Evolutionary conservation across 1,140 invertebrate genomes (phyloP).

Genomic region (Melanaphis sacchari): DNA sequence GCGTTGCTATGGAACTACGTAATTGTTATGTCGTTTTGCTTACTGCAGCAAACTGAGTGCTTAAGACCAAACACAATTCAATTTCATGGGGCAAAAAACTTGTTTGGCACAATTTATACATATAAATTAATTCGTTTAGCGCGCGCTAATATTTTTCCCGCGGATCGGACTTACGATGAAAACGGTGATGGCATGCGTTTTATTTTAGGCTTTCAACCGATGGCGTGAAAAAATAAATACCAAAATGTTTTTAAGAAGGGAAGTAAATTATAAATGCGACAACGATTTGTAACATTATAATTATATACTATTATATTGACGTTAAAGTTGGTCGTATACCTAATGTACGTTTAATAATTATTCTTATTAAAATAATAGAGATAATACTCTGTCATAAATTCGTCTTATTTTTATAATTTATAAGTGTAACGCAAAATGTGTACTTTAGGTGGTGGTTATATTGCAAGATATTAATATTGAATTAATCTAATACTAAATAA

Average conservation of each 20-base stretch:
- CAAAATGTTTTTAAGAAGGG: neutral
- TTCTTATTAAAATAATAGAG: neutral
- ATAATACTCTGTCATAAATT: neutral
- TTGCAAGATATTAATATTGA: neutral
- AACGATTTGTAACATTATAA: too few species aligned
- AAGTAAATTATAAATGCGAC: neutral
- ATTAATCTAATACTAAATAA: neutral
- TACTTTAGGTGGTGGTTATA: neutral
- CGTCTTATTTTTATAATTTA: neutral
- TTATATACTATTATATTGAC: neutral
- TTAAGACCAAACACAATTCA: neutral
- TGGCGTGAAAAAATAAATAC: neutral
- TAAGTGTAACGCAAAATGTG: neutral
- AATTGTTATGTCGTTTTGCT: neutral
- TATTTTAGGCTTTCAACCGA: neutral
- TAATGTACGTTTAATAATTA: neutral
- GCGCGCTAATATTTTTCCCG: neutral
- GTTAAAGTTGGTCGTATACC: neutral
- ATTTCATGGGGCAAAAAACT: slow-evolving; percentile 23
- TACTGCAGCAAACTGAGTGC: neutral
- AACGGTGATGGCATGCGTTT: neutral
- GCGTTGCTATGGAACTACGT: neutral
- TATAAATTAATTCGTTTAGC: slow-evolving; percentile 29
- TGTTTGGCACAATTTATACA: slow-evolving; percentile 34
- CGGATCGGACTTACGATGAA: neutral